Evolutionary conservation across 2,113 vertebrate genomes (phyloP), one percentile per base, ranked within the genome.

Genomic region (Capricornis sumatraensis): DNA sequence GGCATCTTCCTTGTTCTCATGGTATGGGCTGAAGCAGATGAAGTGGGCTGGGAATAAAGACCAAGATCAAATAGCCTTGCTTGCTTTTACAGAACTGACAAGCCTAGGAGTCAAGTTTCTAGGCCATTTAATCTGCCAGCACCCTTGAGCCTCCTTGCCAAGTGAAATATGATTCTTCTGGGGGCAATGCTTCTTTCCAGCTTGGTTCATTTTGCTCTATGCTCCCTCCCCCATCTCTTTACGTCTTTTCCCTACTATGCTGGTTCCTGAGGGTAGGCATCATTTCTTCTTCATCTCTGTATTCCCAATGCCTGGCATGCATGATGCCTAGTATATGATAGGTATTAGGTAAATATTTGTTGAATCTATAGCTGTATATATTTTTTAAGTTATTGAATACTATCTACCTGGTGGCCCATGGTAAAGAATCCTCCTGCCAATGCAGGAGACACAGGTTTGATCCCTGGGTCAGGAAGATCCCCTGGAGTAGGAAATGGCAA

Each of bases 91-190:
- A 81, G 45, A 89, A 76, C 93, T 33, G 85, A 85, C 92, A 52
- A 53, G 91, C 47, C 57, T 36, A 33, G 4, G n/a, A 89, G 57
- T 89, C 87, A 85, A 47, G 45, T 95, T 96, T 97, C 97, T 71
- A 93, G 96, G 84, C 87, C 21, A 62, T 81, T 79, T 40, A 62
- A 71, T 95, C 89, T 96, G 36, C 57, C 57, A 62, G 87, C 21
- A 40, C 94, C 89, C 74, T 27, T 36, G 45, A 94, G 95, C 33
- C 83, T 97, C 40, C 95, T 92, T 93, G 91, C 92, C 64, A 89
- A 94, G 45, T 89, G 97, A 96, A 95, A 87, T 93, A 40, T 47
- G 83, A 52, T 36, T 81, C 71, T 96, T 36, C n/a, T 83, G 94
- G 95, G 89, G 89, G 43, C 40, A 64, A 1, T 40, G 33, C 28